These are phyloP conservation scores for Phyllotis vaccarum DNA, from an alignment of 2,797 vertebrate genomes.

Conservation along the genomic window DNA sequence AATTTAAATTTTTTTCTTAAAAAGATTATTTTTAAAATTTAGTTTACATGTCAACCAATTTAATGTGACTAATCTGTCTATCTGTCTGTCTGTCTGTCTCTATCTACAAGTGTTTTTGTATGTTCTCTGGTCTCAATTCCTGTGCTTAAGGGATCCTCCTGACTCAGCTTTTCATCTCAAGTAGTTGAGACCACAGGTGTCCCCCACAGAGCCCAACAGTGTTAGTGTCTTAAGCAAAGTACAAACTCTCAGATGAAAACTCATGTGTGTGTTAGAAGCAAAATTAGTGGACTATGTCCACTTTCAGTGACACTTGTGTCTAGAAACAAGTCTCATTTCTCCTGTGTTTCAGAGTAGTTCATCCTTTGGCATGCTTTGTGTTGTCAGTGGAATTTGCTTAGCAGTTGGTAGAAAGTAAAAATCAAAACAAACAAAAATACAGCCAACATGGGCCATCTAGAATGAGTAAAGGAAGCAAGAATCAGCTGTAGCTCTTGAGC, in stretches of 20 bases:
- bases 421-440: not conserved
- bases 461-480: not conserved
- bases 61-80: not conserved
- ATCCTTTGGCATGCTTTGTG: not conserved
- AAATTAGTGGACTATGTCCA: not conserved
- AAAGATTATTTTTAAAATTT: conserved; percentile 4
- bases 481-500: not conserved
- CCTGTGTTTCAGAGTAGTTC: not conserved
- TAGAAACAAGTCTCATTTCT: not conserved
- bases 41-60: conserved; percentile 43
- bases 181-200: not conserved
- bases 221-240: not conserved
- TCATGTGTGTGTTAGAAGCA: not conserved
- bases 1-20: not conserved
- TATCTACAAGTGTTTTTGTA: not conserved
- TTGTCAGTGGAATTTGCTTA: conserved; percentile 6
- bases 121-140: not conserved
- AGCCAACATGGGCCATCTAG: not conserved
- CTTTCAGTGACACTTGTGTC: not conserved
- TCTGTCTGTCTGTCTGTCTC: not conserved
- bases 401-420: conserved; percentile 41
- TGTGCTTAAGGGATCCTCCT: not conserved
- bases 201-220: not conserved
- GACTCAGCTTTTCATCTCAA: not conserved
- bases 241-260: conserved; percentile 35